phyloP scores from a whole-genome alignment of 2,797 vertebrate genomes.

The Synanceia verrucosa region DNA sequence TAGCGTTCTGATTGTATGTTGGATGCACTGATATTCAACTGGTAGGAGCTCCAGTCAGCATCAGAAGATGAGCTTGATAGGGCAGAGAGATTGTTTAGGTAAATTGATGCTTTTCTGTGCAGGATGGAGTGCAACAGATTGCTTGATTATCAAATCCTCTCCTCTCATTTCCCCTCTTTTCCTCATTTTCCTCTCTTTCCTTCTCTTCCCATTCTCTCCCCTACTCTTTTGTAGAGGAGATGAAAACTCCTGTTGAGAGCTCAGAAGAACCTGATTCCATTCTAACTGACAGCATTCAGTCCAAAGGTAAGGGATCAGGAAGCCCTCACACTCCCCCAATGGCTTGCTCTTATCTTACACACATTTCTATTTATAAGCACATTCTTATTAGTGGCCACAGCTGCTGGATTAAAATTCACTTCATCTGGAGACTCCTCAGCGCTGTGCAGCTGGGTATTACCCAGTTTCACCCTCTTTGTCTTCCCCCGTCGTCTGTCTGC shows the following conservation, averaged over 20 bases:
- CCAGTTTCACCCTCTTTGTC: constrained; percentile 46
- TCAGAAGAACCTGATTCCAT: constrained; percentile 67
- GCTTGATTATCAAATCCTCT: constrained; percentile 34
- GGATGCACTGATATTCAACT: constrained; percentile 3
- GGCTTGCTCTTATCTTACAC: constrained; percentile 29
- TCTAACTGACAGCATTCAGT: constrained; percentile 78
- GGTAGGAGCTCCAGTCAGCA: background rate
- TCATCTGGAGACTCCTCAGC: constrained; percentile 48
- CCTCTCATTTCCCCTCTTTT: constrained; percentile 12
- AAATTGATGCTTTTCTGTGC: constrained; percentile 33
- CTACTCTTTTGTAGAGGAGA: constrained; percentile 62
- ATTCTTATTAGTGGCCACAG: constrained; percentile 70
- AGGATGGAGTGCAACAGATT: constrained; percentile 23
- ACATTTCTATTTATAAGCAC: constrained; percentile 62
- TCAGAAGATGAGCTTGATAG: constrained; percentile 4
- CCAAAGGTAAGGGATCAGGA: constrained; percentile 79
- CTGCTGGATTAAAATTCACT: constrained; percentile 74
- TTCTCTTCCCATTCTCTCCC: constrained; percentile 6
- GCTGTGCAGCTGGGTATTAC: constrained; percentile 53
- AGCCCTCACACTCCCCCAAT: constrained; percentile 22
- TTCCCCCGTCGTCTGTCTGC: constrained; percentile 46
- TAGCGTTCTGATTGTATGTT: constrained; percentile 14
- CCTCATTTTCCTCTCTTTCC: background rate
- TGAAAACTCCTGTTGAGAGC: constrained; percentile 67
- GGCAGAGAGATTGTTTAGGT: constrained; percentile 20